Evolutionary conservation across 2,888 invertebrate genomes (phyloP), one percentile per base, ranked within the genome.

Genomic region (Agriopis aurantiaria): DNA sequence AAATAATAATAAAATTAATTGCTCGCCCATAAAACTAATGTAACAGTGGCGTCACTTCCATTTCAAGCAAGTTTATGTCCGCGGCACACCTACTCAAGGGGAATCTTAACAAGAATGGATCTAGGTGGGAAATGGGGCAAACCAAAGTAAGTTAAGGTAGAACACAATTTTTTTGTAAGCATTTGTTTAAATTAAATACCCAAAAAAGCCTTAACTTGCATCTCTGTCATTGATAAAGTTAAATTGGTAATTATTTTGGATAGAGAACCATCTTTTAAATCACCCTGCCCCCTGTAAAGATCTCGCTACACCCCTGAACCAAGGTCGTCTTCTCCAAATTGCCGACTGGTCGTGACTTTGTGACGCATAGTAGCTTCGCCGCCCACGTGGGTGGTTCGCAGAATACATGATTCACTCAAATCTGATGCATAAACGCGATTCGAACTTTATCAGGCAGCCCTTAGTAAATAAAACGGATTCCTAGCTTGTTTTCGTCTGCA

Each of bases 1-100:
- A 69, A 72, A 69, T 71, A 73, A 69, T 72, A 73, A 68, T 72
- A 73, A 73, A 74, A 68, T 65, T 68, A 69, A 71, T 76, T 67
- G 70, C 49, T 45, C 57, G 55, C 57, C 52, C 67, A 68, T 72
- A 69, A 75, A 69, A 71, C 71, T 74, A 62, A 72, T 74, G 59
- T 70, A 65, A 68, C 65, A 41, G 55, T 74, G 65, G 59, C 74
- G 72, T 75, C 71, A 75, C 64, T 61, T 68, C 56, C 65, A 72
- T 68, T 56, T 57, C 61, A 49, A 52, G 52, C 12, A 55, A 69
- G 71, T 72, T 75, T 74, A 71, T 69, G 61, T 65, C 71, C 51
- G 14, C 56, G 75, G 53, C 71, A 56, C 74, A 66, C 75, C 73
- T 69, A 48, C 67, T 70, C 55, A 65, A 60, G 66, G 68, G 66